Evolutionary conservation across 2,113 vertebrate species (phyloP).

Genomic region (Bombycilla garrulus): DNA sequence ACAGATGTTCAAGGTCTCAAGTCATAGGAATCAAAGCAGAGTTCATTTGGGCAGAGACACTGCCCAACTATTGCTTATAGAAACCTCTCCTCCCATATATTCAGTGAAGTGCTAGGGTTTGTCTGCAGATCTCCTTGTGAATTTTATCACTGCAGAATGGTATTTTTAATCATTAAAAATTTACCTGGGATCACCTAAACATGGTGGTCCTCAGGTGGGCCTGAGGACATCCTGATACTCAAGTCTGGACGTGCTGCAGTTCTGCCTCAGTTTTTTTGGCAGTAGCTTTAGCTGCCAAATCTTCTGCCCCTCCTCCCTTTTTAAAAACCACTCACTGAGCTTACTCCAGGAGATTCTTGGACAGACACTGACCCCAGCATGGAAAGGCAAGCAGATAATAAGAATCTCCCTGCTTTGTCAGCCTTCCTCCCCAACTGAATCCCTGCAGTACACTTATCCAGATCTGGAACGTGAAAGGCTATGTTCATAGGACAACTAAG

Average conservation of each 20-base stretch:
- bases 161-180: background rate
- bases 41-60: background rate
- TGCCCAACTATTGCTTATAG: background rate
- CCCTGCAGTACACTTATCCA: background rate
- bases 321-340: background rate
- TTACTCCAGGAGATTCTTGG: background rate
- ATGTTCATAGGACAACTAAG: background rate
- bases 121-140: background rate
- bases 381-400: background rate
- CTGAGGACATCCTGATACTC: background rate
- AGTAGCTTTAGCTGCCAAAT: background rate
- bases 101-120: background rate
- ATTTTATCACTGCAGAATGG: background rate
- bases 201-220: background rate
- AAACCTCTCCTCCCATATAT: background rate
- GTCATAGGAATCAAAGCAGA: background rate
- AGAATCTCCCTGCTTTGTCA: background rate
- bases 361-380: background rate
- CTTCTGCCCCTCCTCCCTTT: background rate
- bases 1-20: background rate
- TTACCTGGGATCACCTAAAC: background rate
- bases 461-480: background rate
- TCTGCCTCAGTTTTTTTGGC: background rate
- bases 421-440: background rate
- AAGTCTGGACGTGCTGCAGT: background rate